Evolutionary conservation across 1,140 invertebrate genomes (phyloP).

Genomic region (Brachionus calyciflorus): DNA sequence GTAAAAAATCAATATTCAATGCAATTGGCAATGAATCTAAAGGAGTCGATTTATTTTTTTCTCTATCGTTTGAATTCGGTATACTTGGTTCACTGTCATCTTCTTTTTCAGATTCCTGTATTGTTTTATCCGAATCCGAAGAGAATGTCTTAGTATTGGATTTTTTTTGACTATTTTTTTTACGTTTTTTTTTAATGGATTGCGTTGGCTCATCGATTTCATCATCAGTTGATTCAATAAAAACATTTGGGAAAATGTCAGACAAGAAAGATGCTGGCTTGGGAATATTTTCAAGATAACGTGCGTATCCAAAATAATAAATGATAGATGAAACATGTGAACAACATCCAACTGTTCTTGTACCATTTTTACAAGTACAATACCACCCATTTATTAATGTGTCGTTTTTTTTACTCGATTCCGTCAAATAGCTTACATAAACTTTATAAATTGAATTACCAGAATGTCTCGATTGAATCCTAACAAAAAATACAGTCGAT

Average conservation of each 20-base stretch:
- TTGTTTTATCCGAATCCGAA: too few relatives aligned
- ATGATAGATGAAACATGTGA: neutral
- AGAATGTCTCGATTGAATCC: slow-evolving; percentile 6
- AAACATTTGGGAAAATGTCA: neutral
- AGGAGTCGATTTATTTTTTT: too few relatives aligned
- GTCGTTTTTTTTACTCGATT: neutral
- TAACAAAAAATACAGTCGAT: neutral
- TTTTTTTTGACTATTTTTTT: neutral
- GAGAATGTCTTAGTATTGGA: too few relatives aligned
- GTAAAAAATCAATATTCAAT: too few relatives aligned
- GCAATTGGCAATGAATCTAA: too few relatives aligned
- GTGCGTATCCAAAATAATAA: neutral
- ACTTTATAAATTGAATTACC: neutral
- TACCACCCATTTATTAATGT: too few relatives aligned
- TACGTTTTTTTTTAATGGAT: neutral
- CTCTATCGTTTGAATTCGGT: too few relatives aligned
- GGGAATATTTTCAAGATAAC: neutral
- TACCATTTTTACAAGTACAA: neutral
- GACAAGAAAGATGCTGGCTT: neutral
- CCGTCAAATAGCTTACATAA: neutral
- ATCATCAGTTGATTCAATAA: neutral
- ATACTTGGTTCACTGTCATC: too few relatives aligned
- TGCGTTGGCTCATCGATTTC: neutral
- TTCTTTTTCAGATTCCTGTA: too few relatives aligned
- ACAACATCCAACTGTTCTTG: neutral